Conservation (phyloP, 2,888 invertebrate genomes). For the Drosophila diplacantha region DNA sequence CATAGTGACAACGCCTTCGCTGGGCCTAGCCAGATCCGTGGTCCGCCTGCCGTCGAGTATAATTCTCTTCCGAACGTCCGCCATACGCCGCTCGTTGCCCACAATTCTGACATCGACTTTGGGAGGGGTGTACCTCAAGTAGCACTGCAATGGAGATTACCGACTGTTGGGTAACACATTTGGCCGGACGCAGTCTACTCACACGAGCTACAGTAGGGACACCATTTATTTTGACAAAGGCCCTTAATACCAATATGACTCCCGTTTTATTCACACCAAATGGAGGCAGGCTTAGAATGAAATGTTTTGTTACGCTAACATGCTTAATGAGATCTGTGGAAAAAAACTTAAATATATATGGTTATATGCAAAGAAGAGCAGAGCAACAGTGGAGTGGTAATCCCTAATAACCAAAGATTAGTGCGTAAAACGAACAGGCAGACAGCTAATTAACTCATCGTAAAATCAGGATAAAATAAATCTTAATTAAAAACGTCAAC, state of each 20-base stretch:
- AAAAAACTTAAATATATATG: neutral
- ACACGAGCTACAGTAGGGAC: slow-evolving; percentile 29
- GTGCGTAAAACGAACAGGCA: no score
- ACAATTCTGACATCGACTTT: slow-evolving; percentile 11
- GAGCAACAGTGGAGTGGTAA: no score
- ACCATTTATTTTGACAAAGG: neutral
- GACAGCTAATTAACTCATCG: no score
- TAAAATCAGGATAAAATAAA: neutral
- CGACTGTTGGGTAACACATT: slow-evolving; percentile 2
- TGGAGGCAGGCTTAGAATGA: slow-evolving; percentile 13
- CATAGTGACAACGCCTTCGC: rapidly evolving
- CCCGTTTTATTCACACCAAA: neutral
- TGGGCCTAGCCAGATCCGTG: neutral
- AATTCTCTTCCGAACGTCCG: neutral
- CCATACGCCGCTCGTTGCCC: slow-evolving; percentile 20
- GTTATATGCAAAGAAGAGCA: neutral
- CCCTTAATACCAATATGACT: slow-evolving; percentile 6
- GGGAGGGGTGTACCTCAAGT: slow-evolving; percentile 9
- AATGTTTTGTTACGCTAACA: neutral
- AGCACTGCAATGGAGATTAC: slow-evolving; percentile 24
- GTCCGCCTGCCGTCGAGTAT: slow-evolving; percentile 11
- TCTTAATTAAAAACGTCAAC: neutral
- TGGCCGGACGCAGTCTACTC: slow-evolving; percentile 15
- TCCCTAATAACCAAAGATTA: neutral
- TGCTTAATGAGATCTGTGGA: slow-evolving; percentile 16